Percentiles rank a stretch among this genome's conserved stretches.
Conservation (phyloP, 2,113 vertebrate genomes). For the Ranitomeya variabilis region DNA sequence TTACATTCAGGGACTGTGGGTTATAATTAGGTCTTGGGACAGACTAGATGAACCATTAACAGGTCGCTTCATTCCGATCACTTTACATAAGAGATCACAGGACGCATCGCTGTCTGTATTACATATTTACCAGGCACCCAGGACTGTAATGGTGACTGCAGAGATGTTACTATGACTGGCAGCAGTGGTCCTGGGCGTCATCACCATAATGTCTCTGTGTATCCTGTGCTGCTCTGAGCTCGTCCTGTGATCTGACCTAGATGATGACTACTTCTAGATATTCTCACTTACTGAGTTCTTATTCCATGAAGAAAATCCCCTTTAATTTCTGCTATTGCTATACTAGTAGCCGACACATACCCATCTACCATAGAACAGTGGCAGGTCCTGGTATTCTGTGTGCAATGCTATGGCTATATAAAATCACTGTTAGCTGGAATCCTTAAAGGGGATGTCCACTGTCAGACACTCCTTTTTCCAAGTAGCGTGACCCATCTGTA, state of each 20-base stretch:
- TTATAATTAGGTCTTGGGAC: not conserved
- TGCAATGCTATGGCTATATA: too few relatives aligned
- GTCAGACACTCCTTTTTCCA: too few relatives aligned
- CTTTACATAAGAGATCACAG: not conserved
- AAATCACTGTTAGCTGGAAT: too few relatives aligned
- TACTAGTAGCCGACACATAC: not conserved
- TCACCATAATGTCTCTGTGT: not conserved
- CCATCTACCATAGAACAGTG: too few relatives aligned
- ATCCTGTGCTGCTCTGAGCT: not conserved
- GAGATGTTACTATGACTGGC: not conserved
- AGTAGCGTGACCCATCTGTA: too few relatives aligned
- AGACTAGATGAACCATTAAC: not conserved
- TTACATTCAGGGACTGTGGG: not conserved
- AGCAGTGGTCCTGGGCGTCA: not conserved
- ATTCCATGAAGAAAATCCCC: not conserved
- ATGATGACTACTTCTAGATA: not conserved
- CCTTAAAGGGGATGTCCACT: too few relatives aligned
- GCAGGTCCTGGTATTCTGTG: too few relatives aligned
- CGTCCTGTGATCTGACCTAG: not conserved
- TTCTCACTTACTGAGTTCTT: not conserved
- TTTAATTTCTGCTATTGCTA: not conserved
- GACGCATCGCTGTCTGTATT: not conserved
- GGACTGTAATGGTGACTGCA: constrained; percentile 6
- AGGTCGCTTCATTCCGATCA: not conserved
- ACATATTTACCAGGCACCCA: not conserved